Base-by-base conservation (phyloP, 2,888 invertebrate species). In the Phoenoteleia sp. region DNA sequence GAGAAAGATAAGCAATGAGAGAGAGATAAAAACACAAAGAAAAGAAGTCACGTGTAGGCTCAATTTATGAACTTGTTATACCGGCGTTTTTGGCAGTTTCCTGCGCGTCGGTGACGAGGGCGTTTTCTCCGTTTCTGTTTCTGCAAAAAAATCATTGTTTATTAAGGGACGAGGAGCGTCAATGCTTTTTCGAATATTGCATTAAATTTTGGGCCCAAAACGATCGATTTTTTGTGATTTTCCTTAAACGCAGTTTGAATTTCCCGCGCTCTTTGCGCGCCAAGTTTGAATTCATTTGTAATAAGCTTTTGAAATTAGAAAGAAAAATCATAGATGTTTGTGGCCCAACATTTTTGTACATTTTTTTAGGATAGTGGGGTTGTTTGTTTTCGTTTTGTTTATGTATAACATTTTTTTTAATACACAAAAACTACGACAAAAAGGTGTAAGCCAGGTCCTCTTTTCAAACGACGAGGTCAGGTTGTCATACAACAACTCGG, bases 51-150 rank as follows among this genome's bases (percentile, higher is more conserved):
- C 93, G 94, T 94, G 94, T 94, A 93, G 94, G 94, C 94, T 94
- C 94, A 95, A 95, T 96, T 90, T 93, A 93, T 91, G 89, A 93
- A 93, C 93, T 93, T 91, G 91, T 97, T 98, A 97, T 98, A 98
- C 98, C 97, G 98, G 98, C 95, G 98, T 98, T 96, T 98, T 98
- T 94, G 98, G 98, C 95, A 98, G 96, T 96, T 98, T 98, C 96
- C 98, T 96, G 95, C 98, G 96, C 90, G 98, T 97, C 92, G 98
- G 98, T 93, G 98, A 98, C 90, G 97, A 96, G 93, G 97, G 98
- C 92, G 97, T 96, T 96, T 98, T 98, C 94, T 97, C 97, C 93
- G 95, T 95, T 94, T 98, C 98, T 90, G 96, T 96, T 95, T 98
- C 98, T 98, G 97, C 91, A 95, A 95, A 91, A 87, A 81, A 85